Percentiles rank a stretch among this genome's conserved stretches.
Evolutionary conservation across 2,888 invertebrate species (phyloP).

Genomic region (Nomada ferruginata): DNA sequence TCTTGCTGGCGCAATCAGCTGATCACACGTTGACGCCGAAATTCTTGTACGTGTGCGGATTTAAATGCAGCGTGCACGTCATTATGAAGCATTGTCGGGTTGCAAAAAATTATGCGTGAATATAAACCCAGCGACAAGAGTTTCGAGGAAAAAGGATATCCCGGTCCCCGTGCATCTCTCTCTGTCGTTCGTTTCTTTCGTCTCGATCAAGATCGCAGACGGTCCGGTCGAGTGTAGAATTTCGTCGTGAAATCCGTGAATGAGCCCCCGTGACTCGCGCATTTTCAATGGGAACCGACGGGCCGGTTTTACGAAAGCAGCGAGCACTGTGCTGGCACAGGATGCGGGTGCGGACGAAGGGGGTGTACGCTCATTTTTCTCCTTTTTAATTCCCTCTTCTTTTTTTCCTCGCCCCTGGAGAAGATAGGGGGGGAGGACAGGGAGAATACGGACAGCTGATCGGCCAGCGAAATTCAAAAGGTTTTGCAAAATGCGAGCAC

Average conservation of each 20-base stretch:
- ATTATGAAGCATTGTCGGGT: constrained; percentile 21
- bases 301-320: constrained; percentile 71
- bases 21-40: constrained; percentile 39
- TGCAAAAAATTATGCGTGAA: constrained; percentile 24
- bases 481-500: constrained; percentile 73
- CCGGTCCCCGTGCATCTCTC: constrained; percentile 17
- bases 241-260: constrained; percentile 73
- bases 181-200: constrained; percentile 17
- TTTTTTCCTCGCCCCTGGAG: constrained; percentile 36
- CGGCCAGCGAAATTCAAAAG: constrained; percentile 67
- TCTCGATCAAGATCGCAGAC: constrained; percentile 71
- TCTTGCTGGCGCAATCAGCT: constrained; percentile 43
- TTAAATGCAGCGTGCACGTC: constrained; percentile 42
- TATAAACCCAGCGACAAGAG: constrained; percentile 41
- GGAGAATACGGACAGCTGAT: constrained; percentile 75
- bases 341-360: constrained; percentile 71
- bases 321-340: constrained; percentile 64
- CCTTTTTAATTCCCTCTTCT: constrained; percentile 58
- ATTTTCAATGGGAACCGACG: constrained; percentile 72
- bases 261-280: constrained; percentile 73
- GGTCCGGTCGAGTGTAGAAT: constrained; percentile 67
- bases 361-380: constrained; percentile 66
- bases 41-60: constrained; percentile 29
- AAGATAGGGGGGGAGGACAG: constrained; percentile 50
- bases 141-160: constrained; percentile 31